These are phyloP conservation scores for Drosophila mayaguana DNA, from an alignment of 2,888 invertebrate species.

Conservation along the genomic window DNA sequence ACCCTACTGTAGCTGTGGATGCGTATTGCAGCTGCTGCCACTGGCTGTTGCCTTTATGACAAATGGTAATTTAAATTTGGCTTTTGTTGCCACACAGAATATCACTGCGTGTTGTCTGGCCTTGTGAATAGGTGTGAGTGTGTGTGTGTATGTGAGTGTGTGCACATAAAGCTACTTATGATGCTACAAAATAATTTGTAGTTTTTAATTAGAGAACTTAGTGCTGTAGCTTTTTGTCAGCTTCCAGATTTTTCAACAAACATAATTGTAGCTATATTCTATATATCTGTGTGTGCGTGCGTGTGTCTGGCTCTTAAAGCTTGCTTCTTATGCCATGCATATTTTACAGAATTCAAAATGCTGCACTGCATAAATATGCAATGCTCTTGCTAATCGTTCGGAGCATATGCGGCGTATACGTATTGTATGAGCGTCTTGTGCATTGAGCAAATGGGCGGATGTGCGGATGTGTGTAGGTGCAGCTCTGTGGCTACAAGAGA, in stretches of 20 bases:
- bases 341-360: conserved; percentile 47
- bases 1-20: conserved; percentile 4
- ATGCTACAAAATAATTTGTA: conserved; percentile 72
- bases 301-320: not conserved
- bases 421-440: conserved; percentile 43
- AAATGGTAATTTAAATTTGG: conserved; percentile 80
- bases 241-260: conserved; percentile 6
- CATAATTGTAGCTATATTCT: conserved; percentile 5
- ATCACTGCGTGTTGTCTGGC: conserved; percentile 1
- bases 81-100: conserved; percentile 60
- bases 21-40: conserved; percentile 24
- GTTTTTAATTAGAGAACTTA: conserved; percentile 77
- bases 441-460: not conserved
- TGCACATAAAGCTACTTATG: conserved; percentile 53
- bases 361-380: conserved; percentile 68
- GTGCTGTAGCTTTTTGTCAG: conserved; percentile 34
- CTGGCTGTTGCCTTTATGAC: conserved; percentile 55
- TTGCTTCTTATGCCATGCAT: conserved; percentile 36
- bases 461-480: not conserved
- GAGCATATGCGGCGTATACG: conserved; percentile 68
- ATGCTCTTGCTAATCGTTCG: conserved; percentile 67
- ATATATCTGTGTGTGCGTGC: conserved; percentile 3
- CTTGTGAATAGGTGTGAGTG: conserved; percentile 8
- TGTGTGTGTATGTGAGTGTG: conserved; percentile 16
- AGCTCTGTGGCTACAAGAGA: not conserved